phyloP scores from a whole-genome alignment of 1,140 invertebrate genomes.

The Heterodera schachtii region DNA sequence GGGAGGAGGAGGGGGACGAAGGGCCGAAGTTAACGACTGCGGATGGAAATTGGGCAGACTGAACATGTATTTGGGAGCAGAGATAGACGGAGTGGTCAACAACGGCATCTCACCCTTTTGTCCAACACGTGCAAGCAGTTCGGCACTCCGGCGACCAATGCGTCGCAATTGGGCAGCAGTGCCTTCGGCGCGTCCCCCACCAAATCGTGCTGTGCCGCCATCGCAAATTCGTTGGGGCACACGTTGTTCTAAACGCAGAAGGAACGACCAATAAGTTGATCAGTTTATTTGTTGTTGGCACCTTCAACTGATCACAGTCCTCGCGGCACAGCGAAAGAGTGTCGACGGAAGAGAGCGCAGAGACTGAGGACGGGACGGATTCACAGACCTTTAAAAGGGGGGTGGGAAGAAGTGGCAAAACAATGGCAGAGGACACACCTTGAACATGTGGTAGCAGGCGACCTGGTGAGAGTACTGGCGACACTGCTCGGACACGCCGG shows the following conservation, averaged over 20 bases:
- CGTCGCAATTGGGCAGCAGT: slow-evolving; percentile 47
- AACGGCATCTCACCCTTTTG: slow-evolving; percentile 7
- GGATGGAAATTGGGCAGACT: too few species aligned
- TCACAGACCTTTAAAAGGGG: slow-evolving; percentile 2
- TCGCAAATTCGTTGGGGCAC: slow-evolving; percentile 52
- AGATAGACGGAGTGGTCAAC: too few species aligned
- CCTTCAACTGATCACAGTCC: slow-evolving; percentile 51
- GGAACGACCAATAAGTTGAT: not conserved
- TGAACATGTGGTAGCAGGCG: slow-evolving; percentile 54
- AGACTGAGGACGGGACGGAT: not conserved
- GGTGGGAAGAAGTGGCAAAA: slow-evolving; percentile 17
- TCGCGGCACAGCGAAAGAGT: slow-evolving; percentile 50
- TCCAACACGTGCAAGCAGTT: slow-evolving; percentile 48
- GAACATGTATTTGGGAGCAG: too few species aligned
- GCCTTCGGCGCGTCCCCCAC: slow-evolving; percentile 55
- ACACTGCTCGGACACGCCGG: slow-evolving; percentile 45
- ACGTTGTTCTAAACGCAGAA: slow-evolving; percentile 35
- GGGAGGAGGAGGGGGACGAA: not conserved
- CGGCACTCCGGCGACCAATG: slow-evolving; percentile 21
- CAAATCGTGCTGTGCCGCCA: slow-evolving; percentile 56
- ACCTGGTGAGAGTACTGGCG: slow-evolving; percentile 55
- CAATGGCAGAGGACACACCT: slow-evolving; percentile 30
- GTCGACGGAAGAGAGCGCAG: not conserved
- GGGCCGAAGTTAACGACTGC: too few species aligned
- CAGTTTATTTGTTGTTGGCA: not conserved